Evolutionary conservation across 1,140 invertebrate species (phyloP).

Genomic region (Eueides isabella): DNA sequence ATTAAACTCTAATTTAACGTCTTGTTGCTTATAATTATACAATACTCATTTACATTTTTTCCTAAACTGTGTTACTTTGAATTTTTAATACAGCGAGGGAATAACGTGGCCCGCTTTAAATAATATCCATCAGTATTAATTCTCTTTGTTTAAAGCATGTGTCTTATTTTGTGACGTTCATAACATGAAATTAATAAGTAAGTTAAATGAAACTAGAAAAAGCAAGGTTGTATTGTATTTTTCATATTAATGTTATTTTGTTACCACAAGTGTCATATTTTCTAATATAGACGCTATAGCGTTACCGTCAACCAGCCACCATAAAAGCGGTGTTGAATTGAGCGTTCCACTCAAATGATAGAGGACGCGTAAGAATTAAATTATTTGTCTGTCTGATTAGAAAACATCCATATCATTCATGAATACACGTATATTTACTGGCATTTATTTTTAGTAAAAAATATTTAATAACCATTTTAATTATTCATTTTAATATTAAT

Average conservation of each 20-base stretch:
- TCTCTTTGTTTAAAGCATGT: neutral
- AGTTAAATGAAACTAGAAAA: neutral
- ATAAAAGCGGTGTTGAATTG: too few species aligned
- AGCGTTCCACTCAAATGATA: neutral
- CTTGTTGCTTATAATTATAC: conserved; percentile 52
- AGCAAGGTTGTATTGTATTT: too few species aligned
- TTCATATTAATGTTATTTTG: too few species aligned
- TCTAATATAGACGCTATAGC: too few species aligned
- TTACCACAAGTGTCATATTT: too few species aligned
- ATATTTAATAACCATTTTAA: neutral
- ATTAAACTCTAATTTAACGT: conserved; percentile 55
- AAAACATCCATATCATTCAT: neutral
- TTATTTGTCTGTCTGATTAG: neutral
- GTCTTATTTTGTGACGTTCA: neutral
- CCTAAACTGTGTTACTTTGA: conserved; percentile 33
- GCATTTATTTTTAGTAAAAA: neutral
- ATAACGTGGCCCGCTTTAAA: neutral
- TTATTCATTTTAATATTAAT: neutral
- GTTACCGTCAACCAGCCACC: too few species aligned
- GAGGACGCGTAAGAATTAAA: neutral
- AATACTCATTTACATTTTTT: conserved; percentile 45
- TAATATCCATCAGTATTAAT: neutral
- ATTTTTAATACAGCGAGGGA: conserved; percentile 20
- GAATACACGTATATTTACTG: neutral
- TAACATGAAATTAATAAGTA: neutral